Evolutionary conservation across 2,113 vertebrate genomes (phyloP).

Genomic region (Sapayoa aenigma): DNA sequence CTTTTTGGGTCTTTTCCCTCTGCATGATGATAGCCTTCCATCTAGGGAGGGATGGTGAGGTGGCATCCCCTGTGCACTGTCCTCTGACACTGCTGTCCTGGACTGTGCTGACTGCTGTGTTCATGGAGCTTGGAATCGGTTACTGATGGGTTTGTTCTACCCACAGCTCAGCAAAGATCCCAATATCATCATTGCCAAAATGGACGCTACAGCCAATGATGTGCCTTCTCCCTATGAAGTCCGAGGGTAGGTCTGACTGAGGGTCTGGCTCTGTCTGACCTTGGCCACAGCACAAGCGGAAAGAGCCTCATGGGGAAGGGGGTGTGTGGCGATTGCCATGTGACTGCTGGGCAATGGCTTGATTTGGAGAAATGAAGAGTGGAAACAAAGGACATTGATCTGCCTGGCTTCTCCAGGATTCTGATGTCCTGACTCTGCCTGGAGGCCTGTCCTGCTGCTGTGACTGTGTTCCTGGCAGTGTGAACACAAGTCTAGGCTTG

Average conservation of each 20-base stretch:
- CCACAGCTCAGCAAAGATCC: slow-evolving; percentile 85
- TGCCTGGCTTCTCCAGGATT: background rate
- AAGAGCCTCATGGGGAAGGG: background rate
- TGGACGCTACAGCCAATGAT: slow-evolving; percentile 98
- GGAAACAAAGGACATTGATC: background rate
- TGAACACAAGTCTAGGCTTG: background rate
- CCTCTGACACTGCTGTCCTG: background rate
- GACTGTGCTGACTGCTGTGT: accelerated
- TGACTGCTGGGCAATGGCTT: background rate
- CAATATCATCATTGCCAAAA: slow-evolving; percentile 93
- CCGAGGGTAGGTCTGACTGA: slow-evolving; percentile 82
- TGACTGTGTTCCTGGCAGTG: background rate
- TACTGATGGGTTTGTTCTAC: background rate
- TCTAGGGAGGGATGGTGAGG: background rate
- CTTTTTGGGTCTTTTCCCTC: background rate
- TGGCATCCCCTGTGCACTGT: background rate
- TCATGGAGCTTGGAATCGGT: background rate
- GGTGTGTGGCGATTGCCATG: background rate
- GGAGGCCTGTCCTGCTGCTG: background rate
- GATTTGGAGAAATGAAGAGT: background rate
- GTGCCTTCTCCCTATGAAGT: slow-evolving; percentile 96
- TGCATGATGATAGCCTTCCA: background rate
- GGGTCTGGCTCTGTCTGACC: background rate
- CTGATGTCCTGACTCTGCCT: background rate
- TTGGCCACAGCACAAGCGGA: background rate